phyloP scores from a whole-genome alignment of 1,140 invertebrate species.

The Vollenhovia emeryi region DNA sequence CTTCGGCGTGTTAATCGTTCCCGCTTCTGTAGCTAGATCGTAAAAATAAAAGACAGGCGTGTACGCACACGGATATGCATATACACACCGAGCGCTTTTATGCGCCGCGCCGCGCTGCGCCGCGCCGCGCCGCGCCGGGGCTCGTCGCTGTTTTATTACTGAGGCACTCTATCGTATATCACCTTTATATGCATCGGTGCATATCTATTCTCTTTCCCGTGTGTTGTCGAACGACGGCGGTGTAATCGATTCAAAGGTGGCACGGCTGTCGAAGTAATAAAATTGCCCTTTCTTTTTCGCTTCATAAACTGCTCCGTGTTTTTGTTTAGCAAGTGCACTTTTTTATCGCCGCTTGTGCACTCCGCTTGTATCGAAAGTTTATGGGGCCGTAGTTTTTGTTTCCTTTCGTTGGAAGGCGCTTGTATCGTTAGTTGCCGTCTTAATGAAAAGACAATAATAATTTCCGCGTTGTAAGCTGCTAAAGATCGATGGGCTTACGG shows the following conservation, averaged over 20 bases:
- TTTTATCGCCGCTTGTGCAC: background rate
- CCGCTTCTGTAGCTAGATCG: conserved; percentile 16
- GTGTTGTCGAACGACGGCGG: conserved; percentile 35
- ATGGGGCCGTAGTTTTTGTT: background rate
- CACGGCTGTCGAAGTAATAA: conserved; percentile 41
- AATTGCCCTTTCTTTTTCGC: conserved; percentile 14
- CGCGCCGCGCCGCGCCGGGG: background rate
- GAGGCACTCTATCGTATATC: conserved; percentile 46
- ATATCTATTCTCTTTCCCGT: conserved; percentile 34
- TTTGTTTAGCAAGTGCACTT: background rate
- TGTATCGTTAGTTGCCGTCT: background rate
- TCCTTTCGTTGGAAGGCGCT: background rate
- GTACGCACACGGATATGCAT: background rate
- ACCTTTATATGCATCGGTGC: conserved; percentile 40
- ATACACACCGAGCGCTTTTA: conserved; percentile 17
- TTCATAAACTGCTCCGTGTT: background rate
- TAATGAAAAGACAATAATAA: background rate
- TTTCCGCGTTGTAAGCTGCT: background rate
- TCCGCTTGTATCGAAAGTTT: background rate
- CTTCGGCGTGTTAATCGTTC: conserved; percentile 41
- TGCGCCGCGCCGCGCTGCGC: conserved; percentile 8
- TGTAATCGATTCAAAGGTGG: conserved; percentile 48
- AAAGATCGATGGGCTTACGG: background rate
- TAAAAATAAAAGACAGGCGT: conserved; percentile 21
- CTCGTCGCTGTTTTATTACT: conserved; percentile 46